Base-by-base conservation (phyloP, 1,140 invertebrate genomes). In the Lordiphosa mommai region DNA sequence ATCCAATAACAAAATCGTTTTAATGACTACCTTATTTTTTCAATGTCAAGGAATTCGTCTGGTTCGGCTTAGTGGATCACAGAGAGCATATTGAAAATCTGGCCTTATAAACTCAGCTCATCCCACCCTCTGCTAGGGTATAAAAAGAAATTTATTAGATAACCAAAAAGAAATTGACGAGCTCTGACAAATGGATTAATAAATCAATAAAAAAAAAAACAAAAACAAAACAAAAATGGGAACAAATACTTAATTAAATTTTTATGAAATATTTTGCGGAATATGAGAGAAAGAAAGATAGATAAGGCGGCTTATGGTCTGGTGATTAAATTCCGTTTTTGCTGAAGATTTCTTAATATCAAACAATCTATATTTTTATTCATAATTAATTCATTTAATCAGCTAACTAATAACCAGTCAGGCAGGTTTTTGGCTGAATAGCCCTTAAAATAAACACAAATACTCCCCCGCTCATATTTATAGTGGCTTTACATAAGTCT, bases 191-290 rank as follows among this genome's bases (percentile, higher is more conserved):
- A 27, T 27, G 23, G 23, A 27, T 27, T 7, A 64, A 58, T 55
- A 57, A 68, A 55, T 37, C 32, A 56, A 12, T 55, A 10, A 13
- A 51, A 51, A 56, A 30, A 46, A 51, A 23, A 20, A 5, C 3
- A 16, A 10, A 29, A 27, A 37, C 30, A 36, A 50, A 17, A 29
- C 3, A 16, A 7, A 27, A 43, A 57, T 36, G 27, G 10, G 38
- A 61, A 63, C 46, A 8, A 38, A 34, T 46, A 41, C 51, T 57
- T 67, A 51, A 67, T 67, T 67, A 51, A 40, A 27, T 13, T 43
- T 43, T 43, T 6, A 7, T 4, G 6, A 37, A 37, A 14, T 3
- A 14, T 41, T 41, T 12, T 12, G 2, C 9, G 5, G 5, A 10
- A 36, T 36, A 10, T 12, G 33, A 10, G 6, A 4, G 12, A 8